These are phyloP conservation scores for Caenorhabditis japonica DNA, from an alignment of 2,888 invertebrate species.

Conservation along the genomic window DNA sequence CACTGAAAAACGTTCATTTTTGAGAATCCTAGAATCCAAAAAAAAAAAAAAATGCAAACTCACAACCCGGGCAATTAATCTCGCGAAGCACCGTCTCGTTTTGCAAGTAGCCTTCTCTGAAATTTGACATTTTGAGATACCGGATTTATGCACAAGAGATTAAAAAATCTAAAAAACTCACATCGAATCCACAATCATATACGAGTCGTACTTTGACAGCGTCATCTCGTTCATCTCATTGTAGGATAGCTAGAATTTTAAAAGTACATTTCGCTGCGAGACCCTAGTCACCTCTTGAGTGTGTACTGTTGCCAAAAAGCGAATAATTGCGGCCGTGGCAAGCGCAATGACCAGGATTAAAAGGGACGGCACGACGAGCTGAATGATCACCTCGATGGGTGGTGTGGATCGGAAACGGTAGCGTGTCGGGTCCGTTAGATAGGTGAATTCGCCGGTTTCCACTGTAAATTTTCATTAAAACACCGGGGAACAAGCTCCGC, in stretches of 20 bases:
- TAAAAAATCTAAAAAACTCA: background rate
- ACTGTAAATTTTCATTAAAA: constrained; percentile 15
- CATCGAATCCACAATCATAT: constrained; percentile 16
- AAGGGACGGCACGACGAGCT: constrained; percentile 23
- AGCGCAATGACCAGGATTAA: constrained; percentile 25
- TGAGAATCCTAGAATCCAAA: too few species aligned
- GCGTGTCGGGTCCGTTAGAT: constrained; percentile 30
- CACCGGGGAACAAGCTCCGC: too few species aligned
- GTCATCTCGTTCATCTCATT: constrained; percentile 24
- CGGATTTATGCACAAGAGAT: too few species aligned
- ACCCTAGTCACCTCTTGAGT: background rate
- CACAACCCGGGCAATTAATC: constrained; percentile 33
- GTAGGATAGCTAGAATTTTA: constrained; percentile 12
- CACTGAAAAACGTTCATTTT: constrained; percentile 7
- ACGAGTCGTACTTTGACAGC: constrained; percentile 24
- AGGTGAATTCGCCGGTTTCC: constrained; percentile 37
- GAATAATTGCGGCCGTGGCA: background rate
- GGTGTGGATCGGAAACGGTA: constrained; percentile 34
- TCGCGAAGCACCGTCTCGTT: constrained; percentile 6
- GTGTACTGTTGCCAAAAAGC: background rate
- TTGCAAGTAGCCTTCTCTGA: constrained; percentile 7
- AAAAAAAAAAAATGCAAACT: background rate
- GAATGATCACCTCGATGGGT: constrained; percentile 14
- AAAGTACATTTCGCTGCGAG: background rate
- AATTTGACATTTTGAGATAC: background rate